phyloP scores from a whole-genome alignment of 2,888 invertebrate genomes.

The Ectemnius cavifrons region DNA sequence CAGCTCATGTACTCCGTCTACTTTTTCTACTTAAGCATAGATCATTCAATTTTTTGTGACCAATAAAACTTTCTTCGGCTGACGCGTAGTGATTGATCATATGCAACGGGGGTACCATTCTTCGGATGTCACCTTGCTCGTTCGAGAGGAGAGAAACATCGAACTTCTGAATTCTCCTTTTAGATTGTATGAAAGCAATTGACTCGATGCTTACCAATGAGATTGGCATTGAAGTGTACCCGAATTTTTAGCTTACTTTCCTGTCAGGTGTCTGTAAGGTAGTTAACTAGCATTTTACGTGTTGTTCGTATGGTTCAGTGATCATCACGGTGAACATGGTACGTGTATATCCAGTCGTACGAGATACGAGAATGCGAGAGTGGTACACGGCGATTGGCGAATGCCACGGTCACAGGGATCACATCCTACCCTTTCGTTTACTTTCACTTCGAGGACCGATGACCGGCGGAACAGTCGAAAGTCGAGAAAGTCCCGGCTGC shows the following conservation, averaged over 20 bases:
- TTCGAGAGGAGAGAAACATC: too few species aligned
- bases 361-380: slow-evolving; percentile 6
- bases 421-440: slow-evolving; percentile 57
- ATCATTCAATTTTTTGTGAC: background rate
- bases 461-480: slow-evolving; percentile 71
- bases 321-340: slow-evolving; percentile 30
- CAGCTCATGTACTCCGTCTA: background rate
- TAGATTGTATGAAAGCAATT: too few species aligned
- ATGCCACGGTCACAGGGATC: slow-evolving; percentile 65
- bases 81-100: too few species aligned
- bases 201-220: too few species aligned
- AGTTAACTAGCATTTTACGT: background rate
- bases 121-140: too few species aligned
- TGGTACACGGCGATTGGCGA: slow-evolving; percentile 39
- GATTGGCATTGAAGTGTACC: too few species aligned
- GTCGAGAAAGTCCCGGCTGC: slow-evolving; percentile 66
- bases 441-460: slow-evolving; percentile 71
- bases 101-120: too few species aligned
- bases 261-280: background rate
- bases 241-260: too few species aligned
- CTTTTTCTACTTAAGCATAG: background rate
- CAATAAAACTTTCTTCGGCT: background rate
- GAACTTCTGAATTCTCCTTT: too few species aligned
- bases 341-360: slow-evolving; percentile 18
- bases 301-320: slow-evolving; percentile 12